Evolutionary conservation across 2,888 invertebrate species (phyloP).

Genomic region (Cerastis leucographa): DNA sequence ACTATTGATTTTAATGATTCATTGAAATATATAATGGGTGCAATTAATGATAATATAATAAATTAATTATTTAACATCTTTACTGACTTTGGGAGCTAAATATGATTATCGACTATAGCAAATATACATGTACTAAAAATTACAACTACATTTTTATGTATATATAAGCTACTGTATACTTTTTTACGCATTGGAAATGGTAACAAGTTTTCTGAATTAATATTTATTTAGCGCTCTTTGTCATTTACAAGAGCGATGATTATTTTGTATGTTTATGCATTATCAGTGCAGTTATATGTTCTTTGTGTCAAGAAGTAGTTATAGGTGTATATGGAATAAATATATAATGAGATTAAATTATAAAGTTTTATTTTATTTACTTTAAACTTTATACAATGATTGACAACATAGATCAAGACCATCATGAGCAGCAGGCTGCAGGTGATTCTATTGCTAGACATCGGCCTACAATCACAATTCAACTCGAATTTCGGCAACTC

Average conservation of each 20-base stretch:
- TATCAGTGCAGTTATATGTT: slow-evolving; percentile 74
- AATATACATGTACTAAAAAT: slow-evolving; percentile 65
- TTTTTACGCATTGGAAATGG: slow-evolving; percentile 67
- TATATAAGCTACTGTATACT: slow-evolving; percentile 66
- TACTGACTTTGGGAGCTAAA: slow-evolving; percentile 51
- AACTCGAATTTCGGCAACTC: background rate
- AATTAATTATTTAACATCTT: slow-evolving; percentile 48
- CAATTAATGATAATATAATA: slow-evolving; percentile 57
- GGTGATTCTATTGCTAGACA: background rate
- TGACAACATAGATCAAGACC: background rate
- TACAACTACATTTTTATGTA: slow-evolving; percentile 65
- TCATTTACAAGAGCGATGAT: slow-evolving; percentile 58
- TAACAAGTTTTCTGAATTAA: slow-evolving; percentile 62
- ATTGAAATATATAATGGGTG: slow-evolving; percentile 61
- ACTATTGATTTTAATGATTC: slow-evolving; percentile 43
- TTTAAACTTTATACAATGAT: background rate
- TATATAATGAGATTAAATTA: slow-evolving; percentile 81
- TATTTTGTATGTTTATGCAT: slow-evolving; percentile 69
- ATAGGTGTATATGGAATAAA: slow-evolving; percentile 89
- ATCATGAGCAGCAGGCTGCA: too few species aligned
- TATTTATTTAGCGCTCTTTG: slow-evolving; percentile 66
- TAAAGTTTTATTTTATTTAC: slow-evolving; percentile 58
- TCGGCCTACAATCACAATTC: background rate
- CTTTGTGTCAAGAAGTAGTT: slow-evolving; percentile 86
- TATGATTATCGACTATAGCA: slow-evolving; percentile 53